phyloP scores from a whole-genome alignment of 1,140 invertebrate genomes.

The Ceratoteleas bidentatus region DNA sequence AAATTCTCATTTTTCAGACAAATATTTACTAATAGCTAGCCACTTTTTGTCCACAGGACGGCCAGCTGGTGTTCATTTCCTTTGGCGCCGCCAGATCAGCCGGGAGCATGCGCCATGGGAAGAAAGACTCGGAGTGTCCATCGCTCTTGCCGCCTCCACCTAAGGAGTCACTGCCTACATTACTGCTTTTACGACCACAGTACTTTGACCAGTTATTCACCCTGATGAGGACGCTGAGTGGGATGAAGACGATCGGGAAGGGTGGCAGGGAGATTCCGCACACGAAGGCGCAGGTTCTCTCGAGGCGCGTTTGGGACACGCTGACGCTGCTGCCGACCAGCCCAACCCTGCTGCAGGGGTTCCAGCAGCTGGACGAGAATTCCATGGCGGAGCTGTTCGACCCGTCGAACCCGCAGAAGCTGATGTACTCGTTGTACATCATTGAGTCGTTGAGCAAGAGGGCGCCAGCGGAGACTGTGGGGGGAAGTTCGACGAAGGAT shows the following conservation, averaged over 20 bases:
- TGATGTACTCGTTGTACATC: constrained; percentile 97
- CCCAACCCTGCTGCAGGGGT: constrained; percentile 90
- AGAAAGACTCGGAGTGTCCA: constrained; percentile 88
- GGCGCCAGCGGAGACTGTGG: constrained; percentile 23
- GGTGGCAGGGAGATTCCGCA: constrained; percentile 89
- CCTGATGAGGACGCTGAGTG: constrained; percentile 93
- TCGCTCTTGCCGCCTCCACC: constrained; percentile 90
- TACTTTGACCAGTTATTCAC: constrained; percentile 95
- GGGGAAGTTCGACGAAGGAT: constrained; percentile 39
- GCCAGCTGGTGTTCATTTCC: constrained; percentile 93
- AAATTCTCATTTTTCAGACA: too few species aligned
- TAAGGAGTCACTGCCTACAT: constrained; percentile 90
- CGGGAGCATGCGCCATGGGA: constrained; percentile 82
- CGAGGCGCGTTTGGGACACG: constrained; percentile 95
- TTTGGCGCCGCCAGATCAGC: constrained; percentile 89
- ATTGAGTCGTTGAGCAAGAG: constrained; percentile 87
- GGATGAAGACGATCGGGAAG: constrained; percentile 88
- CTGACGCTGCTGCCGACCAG: constrained; percentile 94
- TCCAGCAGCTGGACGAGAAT: constrained; percentile 87
- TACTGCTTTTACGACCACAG: constrained; percentile 90
- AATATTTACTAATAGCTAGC: too few species aligned
- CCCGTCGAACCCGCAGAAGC: constrained; percentile 93
- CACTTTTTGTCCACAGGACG: constrained; percentile 82
- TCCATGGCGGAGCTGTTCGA: constrained; percentile 89
- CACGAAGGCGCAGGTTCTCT: constrained; percentile 93